phyloP scores from a whole-genome alignment of 2,113 vertebrate genomes.

The Pachycephala philippinensis region DNA sequence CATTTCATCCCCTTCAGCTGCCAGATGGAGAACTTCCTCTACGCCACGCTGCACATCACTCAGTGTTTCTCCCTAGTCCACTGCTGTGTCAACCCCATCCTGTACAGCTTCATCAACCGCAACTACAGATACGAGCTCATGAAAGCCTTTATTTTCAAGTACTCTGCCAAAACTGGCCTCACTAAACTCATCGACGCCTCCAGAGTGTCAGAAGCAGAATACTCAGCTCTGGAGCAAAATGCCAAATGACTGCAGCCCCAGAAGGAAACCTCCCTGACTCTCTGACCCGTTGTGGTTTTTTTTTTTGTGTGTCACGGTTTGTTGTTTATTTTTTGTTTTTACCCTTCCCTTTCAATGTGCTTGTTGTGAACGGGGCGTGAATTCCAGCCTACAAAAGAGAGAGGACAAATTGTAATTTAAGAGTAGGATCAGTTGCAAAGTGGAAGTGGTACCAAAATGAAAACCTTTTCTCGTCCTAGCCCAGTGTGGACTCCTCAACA shows the following conservation, averaged over 20 bases:
- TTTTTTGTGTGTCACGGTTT: not conserved
- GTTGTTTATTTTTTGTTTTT: not conserved
- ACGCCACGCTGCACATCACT: slow-evolving; percentile 80
- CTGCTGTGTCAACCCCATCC: slow-evolving; percentile 88
- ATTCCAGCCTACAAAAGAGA: not conserved
- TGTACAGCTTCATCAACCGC: slow-evolving; percentile 88
- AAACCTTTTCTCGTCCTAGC: not conserved
- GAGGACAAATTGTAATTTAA: not conserved
- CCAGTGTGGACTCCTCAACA: not conserved
- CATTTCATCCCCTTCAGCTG: slow-evolving; percentile 83
- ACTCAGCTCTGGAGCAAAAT: slow-evolving; percentile 83
- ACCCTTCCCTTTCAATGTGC: not conserved
- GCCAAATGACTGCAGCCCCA: slow-evolving; percentile 55
- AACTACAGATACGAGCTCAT: slow-evolving; percentile 89
- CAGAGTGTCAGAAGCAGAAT: slow-evolving; percentile 80
- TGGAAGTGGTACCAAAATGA: slow-evolving; percentile 40
- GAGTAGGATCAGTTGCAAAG: not conserved
- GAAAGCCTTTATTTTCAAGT: slow-evolving; percentile 93
- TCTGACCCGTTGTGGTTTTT: not conserved
- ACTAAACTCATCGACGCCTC: slow-evolving; percentile 85
- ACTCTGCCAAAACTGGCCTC: slow-evolving; percentile 87
- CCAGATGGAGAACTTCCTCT: slow-evolving; percentile 83
- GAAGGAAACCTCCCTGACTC: not conserved
- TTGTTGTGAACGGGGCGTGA: not conserved
- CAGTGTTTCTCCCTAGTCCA: slow-evolving; percentile 89